Evolutionary conservation across 2,113 vertebrate species (phyloP).

Genomic region (Aphyosemion australe): DNA sequence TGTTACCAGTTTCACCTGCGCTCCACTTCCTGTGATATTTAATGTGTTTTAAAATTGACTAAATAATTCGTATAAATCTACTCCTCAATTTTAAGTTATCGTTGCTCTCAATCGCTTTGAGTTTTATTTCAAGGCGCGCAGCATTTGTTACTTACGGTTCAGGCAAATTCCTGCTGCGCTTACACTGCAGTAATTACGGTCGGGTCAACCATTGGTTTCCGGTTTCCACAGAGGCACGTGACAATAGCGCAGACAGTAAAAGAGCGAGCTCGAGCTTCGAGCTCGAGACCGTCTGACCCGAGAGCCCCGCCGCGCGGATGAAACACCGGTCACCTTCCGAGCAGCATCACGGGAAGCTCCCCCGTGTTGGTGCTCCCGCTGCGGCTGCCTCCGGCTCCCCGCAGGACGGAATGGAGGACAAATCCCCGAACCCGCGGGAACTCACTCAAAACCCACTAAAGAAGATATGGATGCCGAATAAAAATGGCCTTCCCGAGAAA

Average conservation of each 20-base stretch:
- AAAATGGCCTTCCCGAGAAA: conserved; percentile 87
- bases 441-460: conserved; percentile 91
- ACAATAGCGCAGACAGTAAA: not conserved
- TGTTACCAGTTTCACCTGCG: too few species aligned
- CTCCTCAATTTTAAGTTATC: too few species aligned
- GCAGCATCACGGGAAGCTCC: conserved; percentile 57
- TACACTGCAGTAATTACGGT: conserved; percentile 19
- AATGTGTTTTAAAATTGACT: too few species aligned
- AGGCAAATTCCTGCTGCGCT: not conserved
- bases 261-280: not conserved
- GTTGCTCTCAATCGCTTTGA: too few species aligned
- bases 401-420: conserved; percentile 58
- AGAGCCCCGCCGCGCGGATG: conserved; percentile 44
- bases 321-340: conserved; percentile 64
- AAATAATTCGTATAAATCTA: too few species aligned
- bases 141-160: not conserved
- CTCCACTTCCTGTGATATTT: too few species aligned
- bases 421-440: conserved; percentile 75
- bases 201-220: not conserved
- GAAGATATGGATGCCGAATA: conserved; percentile 93
- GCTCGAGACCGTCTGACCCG: not conserved
- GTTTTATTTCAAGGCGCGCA: too few species aligned
- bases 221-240: conserved; percentile 30
- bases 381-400: conserved; percentile 26
- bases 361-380: conserved; percentile 38